Evolutionary conservation across 1,140 invertebrate genomes (phyloP).

Genomic region (Lasioglossum baleicum): DNA sequence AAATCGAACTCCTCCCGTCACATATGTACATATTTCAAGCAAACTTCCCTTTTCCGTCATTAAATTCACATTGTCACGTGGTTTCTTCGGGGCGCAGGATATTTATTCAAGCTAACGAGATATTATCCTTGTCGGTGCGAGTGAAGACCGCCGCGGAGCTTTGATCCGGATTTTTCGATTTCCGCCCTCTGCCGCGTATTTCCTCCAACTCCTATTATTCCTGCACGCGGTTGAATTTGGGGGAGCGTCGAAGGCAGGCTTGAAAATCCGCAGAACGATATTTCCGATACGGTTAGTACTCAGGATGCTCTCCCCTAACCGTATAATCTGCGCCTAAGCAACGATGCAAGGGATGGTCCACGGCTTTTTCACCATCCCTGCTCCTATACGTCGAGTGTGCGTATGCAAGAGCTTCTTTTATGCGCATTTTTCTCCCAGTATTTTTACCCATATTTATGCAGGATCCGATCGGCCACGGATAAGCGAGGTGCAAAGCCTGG

Average conservation of each 20-base stretch:
- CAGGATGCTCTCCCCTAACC: constrained; percentile 34
- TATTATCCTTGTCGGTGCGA: neutral
- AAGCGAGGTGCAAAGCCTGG: too few species aligned
- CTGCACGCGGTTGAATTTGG: neutral
- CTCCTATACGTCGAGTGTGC: neutral
- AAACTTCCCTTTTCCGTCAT: neutral
- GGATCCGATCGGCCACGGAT: too few species aligned
- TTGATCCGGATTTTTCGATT: constrained; percentile 46
- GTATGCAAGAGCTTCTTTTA: neutral
- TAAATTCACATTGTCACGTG: neutral
- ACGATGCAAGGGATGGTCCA: constrained; percentile 8
- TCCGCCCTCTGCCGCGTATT: constrained; percentile 24
- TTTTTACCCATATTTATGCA: constrained; percentile 12
- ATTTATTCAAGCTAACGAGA: constrained; percentile 16
- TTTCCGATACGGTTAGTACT: constrained; percentile 60
- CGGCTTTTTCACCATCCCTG: neutral
- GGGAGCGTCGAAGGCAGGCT: constrained; percentile 8
- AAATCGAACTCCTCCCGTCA: too few species aligned
- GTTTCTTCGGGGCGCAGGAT: neutral
- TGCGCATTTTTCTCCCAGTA: constrained; percentile 3
- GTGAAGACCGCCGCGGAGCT: constrained; percentile 3
- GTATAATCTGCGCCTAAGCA: constrained; percentile 43
- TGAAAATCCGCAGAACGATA: constrained; percentile 49
- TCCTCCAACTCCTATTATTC: constrained; percentile 26
- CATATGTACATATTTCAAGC: too few species aligned